Conservation (phyloP, 2,113 vertebrate species). For the Porphyrio hochstetteri region DNA sequence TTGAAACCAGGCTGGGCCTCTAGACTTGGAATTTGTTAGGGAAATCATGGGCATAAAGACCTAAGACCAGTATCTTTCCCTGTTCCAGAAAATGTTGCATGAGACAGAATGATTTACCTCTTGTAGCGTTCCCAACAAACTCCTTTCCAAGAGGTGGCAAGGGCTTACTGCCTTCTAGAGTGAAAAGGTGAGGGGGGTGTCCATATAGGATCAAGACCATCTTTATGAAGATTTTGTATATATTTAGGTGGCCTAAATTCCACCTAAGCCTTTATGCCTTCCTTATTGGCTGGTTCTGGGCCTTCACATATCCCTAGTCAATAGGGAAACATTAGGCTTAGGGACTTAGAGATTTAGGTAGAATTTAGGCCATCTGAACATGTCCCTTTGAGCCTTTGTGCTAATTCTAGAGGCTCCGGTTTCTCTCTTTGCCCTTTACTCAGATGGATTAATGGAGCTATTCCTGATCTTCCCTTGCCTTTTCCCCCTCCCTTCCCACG, state of each 20-base stretch:
- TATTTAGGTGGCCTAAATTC: slow-evolving; percentile 46
- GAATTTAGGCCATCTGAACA: slow-evolving; percentile 41
- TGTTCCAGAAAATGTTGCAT: background rate
- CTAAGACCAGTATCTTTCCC: background rate
- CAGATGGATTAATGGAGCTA: background rate
- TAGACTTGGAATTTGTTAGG: background rate
- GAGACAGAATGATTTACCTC: background rate
- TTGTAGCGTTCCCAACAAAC: background rate
- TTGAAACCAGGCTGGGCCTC: fast-evolving
- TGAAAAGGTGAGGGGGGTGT: background rate
- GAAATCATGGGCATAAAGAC: background rate
- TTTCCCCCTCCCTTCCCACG: background rate
- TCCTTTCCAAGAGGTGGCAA: background rate
- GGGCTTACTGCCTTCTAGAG: background rate
- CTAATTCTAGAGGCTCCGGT: background rate
- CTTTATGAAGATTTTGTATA: background rate
- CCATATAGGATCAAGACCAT: background rate
- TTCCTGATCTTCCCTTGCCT: background rate
- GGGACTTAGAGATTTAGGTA: slow-evolving; percentile 32
- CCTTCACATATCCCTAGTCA: background rate
- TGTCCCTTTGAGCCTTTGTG: background rate
- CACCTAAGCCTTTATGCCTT: background rate
- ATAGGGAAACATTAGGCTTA: background rate
- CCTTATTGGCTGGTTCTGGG: slow-evolving; percentile 13
- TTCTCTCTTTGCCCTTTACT: background rate